phyloP scores from a whole-genome alignment of 2,888 invertebrate genomes.

The Sesamia inferens region DNA sequence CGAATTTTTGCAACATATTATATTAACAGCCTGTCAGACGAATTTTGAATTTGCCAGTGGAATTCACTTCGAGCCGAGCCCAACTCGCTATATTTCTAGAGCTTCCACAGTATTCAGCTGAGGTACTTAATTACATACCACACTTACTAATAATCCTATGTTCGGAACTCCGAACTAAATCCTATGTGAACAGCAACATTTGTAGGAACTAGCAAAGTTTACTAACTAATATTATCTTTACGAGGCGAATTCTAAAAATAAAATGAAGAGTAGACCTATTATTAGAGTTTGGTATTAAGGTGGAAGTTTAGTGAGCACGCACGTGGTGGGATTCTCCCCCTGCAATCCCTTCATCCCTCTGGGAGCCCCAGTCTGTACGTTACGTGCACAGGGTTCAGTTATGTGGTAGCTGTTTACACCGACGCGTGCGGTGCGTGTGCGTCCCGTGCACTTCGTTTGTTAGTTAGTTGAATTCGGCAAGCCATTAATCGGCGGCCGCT shows the following conservation, averaged over 20 bases:
- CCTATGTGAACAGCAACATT: not conserved
- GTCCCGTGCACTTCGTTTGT: slow-evolving; percentile 19
- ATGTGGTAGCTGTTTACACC: slow-evolving; percentile 38
- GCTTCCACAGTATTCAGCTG: not conserved
- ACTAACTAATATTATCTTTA: slow-evolving; percentile 33
- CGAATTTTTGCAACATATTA: not conserved
- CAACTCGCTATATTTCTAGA: not conserved
- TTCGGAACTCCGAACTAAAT: not conserved
- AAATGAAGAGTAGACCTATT: slow-evolving; percentile 26
- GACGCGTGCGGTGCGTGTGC: slow-evolving; percentile 2
- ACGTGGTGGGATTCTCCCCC: slow-evolving; percentile 10
- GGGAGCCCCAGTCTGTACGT: not conserved
- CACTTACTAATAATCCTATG: not conserved
- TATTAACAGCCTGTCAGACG: not conserved
- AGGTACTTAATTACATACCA: not conserved
- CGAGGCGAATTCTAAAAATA: slow-evolving; percentile 40
- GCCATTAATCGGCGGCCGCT: slow-evolving; percentile 9
- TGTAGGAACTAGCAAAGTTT: slow-evolving; percentile 17
- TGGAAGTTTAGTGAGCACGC: slow-evolving; percentile 18
- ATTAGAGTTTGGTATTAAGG: slow-evolving; percentile 27
- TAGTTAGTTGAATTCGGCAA: slow-evolving; percentile 24
- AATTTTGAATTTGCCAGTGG: not conserved
- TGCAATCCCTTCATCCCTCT: not conserved
- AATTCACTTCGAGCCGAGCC: no score
- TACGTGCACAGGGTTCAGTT: slow-evolving; percentile 1